Evolutionary conservation across 2,113 vertebrate genomes (phyloP).

Genomic region (Gasterosteus aculeatus): DNA sequence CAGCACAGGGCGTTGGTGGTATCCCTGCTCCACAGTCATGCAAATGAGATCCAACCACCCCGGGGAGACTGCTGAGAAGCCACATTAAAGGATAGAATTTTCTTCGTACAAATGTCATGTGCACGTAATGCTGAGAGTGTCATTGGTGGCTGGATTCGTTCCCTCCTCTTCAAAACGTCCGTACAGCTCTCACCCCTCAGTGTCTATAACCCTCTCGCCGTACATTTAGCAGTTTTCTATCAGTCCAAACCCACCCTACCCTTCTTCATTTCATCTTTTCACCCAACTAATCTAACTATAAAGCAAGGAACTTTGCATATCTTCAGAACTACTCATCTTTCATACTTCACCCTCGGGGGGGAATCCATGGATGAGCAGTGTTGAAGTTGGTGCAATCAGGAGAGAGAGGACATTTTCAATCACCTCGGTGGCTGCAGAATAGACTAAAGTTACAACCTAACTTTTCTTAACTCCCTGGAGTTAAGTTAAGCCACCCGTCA

Average conservation of each 20-base stretch:
- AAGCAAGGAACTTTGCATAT: background rate
- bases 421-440: too few relatives aligned
- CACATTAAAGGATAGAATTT: slow-evolving; percentile 23
- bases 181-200: background rate
- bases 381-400: background rate
- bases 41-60: slow-evolving; percentile 23
- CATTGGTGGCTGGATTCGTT: background rate
- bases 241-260: background rate
- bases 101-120: slow-evolving; percentile 4
- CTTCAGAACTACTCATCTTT: background rate
- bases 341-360: background rate
- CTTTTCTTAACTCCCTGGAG: too few relatives aligned
- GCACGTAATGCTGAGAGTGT: background rate
- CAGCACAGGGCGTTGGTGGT: slow-evolving; percentile 18
- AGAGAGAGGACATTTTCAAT: background rate
- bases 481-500: slow-evolving; percentile 23
- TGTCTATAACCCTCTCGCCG: background rate
- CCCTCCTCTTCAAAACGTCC: background rate
- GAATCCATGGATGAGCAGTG: background rate
- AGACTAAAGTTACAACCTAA: too few relatives aligned
- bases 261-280: background rate
- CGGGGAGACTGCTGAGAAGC: slow-evolving; percentile 12
- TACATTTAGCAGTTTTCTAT: background rate
- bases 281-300: background rate
- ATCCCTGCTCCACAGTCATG: slow-evolving; percentile 40